Percentiles rank a stretch among this genome's conserved stretches.
These are phyloP conservation scores for Psylliodes chrysocephalus DNA, from an alignment of 2,888 invertebrate genomes.

Conservation along the genomic window DNA sequence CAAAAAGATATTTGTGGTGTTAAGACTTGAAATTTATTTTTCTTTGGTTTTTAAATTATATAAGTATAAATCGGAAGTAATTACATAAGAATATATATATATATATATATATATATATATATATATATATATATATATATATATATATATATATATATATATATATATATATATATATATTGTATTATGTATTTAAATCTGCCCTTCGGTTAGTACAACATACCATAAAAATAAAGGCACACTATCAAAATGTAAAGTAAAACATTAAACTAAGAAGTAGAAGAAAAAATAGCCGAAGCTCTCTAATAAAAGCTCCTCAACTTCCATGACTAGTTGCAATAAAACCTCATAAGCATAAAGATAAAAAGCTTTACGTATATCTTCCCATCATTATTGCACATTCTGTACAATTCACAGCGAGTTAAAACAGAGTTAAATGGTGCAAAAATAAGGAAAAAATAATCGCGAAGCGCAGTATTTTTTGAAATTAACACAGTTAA, in stretches of 20 bases:
- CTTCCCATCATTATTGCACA: conserved; percentile 54
- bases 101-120: too few relatives aligned
- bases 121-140: too few relatives aligned
- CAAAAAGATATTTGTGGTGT: too few relatives aligned
- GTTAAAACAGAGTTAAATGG: conserved; percentile 56
- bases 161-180: too few relatives aligned
- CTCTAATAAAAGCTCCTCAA: conserved; percentile 27
- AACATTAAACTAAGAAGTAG: background rate
- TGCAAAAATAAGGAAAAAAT: conserved; percentile 52
- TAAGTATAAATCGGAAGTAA: too few relatives aligned
- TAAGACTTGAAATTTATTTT: too few relatives aligned
- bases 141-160: too few relatives aligned
- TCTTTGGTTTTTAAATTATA: too few relatives aligned
- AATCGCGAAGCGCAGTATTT: conserved; percentile 48
- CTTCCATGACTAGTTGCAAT: conserved; percentile 49
- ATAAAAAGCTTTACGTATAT: conserved; percentile 53
- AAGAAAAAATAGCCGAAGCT: conserved; percentile 43
- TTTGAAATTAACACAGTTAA: conserved; percentile 53
- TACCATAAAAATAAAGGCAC: background rate
- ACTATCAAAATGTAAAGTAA: conserved; percentile 2
- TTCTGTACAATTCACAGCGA: conserved; percentile 52
- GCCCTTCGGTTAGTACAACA: too few relatives aligned
- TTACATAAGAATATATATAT: too few relatives aligned
- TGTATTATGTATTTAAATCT: too few relatives aligned
- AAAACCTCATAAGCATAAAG: conserved; percentile 52